phyloP scores from a whole-genome alignment of 2,888 invertebrate species.

The Idaea straminata region DNA sequence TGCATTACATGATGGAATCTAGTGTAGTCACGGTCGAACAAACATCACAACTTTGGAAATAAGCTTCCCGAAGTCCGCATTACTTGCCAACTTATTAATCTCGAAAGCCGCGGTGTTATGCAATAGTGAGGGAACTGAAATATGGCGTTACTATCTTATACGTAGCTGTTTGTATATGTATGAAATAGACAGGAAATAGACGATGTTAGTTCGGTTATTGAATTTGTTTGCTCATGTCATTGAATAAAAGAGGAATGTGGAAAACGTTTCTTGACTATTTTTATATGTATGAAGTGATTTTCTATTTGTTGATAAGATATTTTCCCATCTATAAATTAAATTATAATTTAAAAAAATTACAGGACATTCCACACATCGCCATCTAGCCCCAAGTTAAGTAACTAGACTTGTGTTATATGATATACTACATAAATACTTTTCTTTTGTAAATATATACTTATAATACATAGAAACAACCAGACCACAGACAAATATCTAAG shows the following conservation, averaged over 20 bases:
- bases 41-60: not conserved
- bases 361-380: too few species aligned
- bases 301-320: not conserved
- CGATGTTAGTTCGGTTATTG: constrained; percentile 1
- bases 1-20: not conserved
- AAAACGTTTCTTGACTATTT: not conserved
- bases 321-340: too few species aligned
- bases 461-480: too few species aligned
- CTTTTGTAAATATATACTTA: too few species aligned
- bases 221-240: not conserved
- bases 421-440: too few species aligned
- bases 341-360: too few species aligned
- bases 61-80: not conserved
- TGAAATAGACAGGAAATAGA: not conserved
- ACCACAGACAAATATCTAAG: too few species aligned
- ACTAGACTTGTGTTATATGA: too few species aligned
- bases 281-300: not conserved
- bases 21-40: not conserved
- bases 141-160: not conserved
- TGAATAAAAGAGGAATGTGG: not conserved
- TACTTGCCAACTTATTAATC: not conserved
- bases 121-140: not conserved
- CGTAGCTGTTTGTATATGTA: not conserved
- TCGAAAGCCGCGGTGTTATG: not conserved
- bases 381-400: too few species aligned